Evolutionary conservation across 2,797 vertebrate genomes (phyloP).

Genomic region (Anguilla pacifica): DNA sequence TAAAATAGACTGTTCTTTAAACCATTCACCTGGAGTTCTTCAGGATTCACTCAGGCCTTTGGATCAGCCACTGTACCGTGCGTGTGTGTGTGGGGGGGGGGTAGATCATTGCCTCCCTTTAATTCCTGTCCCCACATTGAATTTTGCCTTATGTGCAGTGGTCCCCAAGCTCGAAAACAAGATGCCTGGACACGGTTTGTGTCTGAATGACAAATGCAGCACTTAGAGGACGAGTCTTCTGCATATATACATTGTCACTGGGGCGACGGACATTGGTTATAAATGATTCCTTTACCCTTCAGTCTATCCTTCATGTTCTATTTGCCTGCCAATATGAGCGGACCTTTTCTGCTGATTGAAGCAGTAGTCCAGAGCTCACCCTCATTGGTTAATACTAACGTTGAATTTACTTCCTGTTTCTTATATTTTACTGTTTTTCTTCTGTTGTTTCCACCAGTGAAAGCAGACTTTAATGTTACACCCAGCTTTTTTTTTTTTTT

Average conservation of each 20-base stretch:
- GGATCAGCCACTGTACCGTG: neutral
- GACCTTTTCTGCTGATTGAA: slow-evolving; percentile 36
- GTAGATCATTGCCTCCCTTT: neutral
- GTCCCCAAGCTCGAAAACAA: slow-evolving; percentile 32
- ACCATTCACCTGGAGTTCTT: neutral
- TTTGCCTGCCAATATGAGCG: slow-evolving; percentile 38
- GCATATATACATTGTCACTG: slow-evolving; percentile 21
- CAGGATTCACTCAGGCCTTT: neutral
- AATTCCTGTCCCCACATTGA: neutral
- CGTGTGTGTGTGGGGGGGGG: neutral
- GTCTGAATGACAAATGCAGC: slow-evolving; percentile 40
- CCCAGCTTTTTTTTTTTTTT: neutral
- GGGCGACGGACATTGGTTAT: slow-evolving; percentile 3
- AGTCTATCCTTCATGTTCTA: slow-evolving; percentile 42
- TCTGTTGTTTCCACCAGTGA: neutral
- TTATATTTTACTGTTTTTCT: neutral
- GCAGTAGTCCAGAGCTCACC: slow-evolving; percentile 30
- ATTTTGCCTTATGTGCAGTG: slow-evolving; percentile 17
- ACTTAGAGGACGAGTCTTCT: slow-evolving; percentile 34
- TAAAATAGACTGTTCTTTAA: neutral
- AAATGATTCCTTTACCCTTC: slow-evolving; percentile 35
- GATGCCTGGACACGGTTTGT: slow-evolving; percentile 24
- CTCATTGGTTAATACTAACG: slow-evolving; percentile 23
- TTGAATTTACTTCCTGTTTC: slow-evolving; percentile 15
- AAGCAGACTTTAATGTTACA: slow-evolving; percentile 30